Evolutionary conservation across 2,113 vertebrate species (phyloP).

Genomic region (Syrrhaptes paradoxus): DNA sequence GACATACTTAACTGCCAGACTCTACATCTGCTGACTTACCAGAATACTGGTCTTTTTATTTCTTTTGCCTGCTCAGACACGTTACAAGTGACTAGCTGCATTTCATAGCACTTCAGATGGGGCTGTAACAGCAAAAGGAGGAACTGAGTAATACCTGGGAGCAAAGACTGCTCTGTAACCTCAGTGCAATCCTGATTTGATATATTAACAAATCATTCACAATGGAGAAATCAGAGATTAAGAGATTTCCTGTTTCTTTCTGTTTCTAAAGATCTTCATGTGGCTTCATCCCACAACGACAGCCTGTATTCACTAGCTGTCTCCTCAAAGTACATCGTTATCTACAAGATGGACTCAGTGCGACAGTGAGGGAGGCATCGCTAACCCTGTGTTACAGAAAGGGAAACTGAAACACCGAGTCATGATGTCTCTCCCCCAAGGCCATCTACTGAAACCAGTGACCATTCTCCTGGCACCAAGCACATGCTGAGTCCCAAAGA

Average conservation of each 20-base stretch:
- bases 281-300: not conserved
- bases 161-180: not conserved
- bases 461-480: not conserved
- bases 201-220: not conserved
- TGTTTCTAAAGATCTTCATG: not conserved
- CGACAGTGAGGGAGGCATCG: not conserved
- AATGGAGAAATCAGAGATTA: not conserved
- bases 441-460: not conserved
- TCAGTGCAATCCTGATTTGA: not conserved
- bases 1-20: not conserved
- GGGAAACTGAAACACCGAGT: not conserved
- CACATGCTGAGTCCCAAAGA: not conserved
- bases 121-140: not conserved
- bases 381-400: not conserved
- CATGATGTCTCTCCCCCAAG: not conserved
- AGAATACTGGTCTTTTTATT: not conserved
- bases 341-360: too few relatives aligned
- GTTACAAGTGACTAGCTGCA: not conserved
- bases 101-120: not conserved
- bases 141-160: not conserved
- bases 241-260: not conserved
- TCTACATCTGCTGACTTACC: not conserved
- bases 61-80: not conserved
- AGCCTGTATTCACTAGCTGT: not conserved
- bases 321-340: fast-evolving